Conservation (phyloP, 2,113 vertebrate species). For the Panurus biarmicus region DNA sequence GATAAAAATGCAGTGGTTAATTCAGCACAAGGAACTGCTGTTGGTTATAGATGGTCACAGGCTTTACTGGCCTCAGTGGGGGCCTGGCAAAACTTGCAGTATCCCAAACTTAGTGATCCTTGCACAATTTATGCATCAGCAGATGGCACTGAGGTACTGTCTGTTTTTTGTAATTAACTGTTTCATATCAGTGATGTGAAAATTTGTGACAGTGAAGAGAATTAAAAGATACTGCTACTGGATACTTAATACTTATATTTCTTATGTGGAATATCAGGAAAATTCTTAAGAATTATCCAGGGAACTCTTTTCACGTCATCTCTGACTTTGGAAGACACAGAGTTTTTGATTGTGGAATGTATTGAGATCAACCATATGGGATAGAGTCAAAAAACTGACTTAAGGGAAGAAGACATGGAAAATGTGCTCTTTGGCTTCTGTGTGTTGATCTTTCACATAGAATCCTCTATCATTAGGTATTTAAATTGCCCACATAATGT, state of each 20-base stretch:
- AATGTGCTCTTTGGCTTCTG: background rate
- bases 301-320: background rate
- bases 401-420: background rate
- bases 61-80: background rate
- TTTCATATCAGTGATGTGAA: background rate
- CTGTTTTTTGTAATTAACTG: background rate
- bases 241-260: background rate
- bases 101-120: background rate
- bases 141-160: background rate
- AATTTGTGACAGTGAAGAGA: background rate
- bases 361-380: background rate
- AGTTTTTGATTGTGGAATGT: background rate
- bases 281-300: background rate
- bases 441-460: background rate
- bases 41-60: background rate
- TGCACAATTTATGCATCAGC: background rate
- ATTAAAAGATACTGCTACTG: background rate
- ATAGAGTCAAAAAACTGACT: background rate
- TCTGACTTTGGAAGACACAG: background rate
- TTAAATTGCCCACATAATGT: background rate
- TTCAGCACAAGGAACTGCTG: background rate
- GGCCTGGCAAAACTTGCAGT: background rate
- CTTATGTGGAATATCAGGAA: background rate
- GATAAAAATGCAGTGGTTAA: background rate
- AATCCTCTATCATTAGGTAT: background rate